Conservation (phyloP, 2,888 invertebrate species). For the Trypoxylon attenuatum region DNA sequence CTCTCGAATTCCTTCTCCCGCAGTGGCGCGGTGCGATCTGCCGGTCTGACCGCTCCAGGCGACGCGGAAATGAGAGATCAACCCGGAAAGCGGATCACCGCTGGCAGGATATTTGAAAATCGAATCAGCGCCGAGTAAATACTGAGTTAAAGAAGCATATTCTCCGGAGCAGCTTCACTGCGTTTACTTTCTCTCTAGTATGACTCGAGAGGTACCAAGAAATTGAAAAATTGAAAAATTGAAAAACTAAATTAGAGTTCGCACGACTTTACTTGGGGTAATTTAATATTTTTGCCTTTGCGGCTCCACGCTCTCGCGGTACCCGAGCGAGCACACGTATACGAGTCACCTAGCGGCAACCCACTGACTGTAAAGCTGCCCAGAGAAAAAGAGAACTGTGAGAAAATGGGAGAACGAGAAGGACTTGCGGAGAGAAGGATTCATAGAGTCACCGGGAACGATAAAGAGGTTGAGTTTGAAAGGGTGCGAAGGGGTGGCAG, state of each 20-base stretch:
- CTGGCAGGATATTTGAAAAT: background rate
- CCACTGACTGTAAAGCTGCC: background rate
- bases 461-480: too few relatives aligned
- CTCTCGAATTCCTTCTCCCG: background rate
- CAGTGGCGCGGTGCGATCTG: too few relatives aligned
- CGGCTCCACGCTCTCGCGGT: background rate
- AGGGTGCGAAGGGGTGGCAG: background rate
- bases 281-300: conserved; percentile 17
- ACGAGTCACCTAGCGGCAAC: too few relatives aligned
- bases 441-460: background rate
- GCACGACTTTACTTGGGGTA: conserved; percentile 5
- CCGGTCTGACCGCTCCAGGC: conserved; percentile 1
- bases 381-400: background rate
- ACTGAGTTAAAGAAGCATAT: background rate
- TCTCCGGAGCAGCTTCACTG: background rate
- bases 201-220: too few relatives aligned
- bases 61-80: conserved; percentile 14
- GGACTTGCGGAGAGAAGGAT: background rate
- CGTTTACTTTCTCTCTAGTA: too few relatives aligned
- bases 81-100: background rate
- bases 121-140: conserved; percentile 1
- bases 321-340: conserved; percentile 3
- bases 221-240: conserved; percentile 20
- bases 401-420: background rate
- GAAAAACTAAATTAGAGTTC: conserved; percentile 25